Conservation (phyloP, 2,888 invertebrate species). For the Ichneumoninae sp. region DNA sequence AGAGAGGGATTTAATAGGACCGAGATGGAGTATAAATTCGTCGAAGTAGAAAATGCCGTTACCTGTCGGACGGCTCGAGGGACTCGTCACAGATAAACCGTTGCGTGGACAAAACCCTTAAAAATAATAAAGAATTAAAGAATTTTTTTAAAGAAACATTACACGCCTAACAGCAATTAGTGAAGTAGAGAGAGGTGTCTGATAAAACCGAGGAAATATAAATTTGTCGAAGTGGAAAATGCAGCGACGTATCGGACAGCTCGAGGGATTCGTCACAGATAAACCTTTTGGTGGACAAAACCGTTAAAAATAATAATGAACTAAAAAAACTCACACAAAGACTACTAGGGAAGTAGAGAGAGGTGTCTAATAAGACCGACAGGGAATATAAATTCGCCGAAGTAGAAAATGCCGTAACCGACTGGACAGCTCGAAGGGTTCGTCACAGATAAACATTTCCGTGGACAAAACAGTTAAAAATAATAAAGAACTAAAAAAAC, state of each 20-base stretch:
- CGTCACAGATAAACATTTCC: slow-evolving; percentile 51
- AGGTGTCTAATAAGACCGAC: not conserved
- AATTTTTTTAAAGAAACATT: slow-evolving; percentile 64
- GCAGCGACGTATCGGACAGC: not conserved
- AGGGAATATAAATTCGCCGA: not conserved
- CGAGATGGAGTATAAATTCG: not conserved
- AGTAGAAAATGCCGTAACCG: slow-evolving; percentile 3
- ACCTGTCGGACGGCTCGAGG: not conserved
- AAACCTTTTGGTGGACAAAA: slow-evolving; percentile 51
- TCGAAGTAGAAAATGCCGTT: slow-evolving; percentile 8
- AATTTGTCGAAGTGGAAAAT: slow-evolving; percentile 2
- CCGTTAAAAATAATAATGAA: slow-evolving; percentile 58
- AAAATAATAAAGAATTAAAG: slow-evolving; percentile 48
- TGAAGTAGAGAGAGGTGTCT: not conserved
- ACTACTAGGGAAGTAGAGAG: not conserved
- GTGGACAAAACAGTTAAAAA: slow-evolving; percentile 64
- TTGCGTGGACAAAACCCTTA: slow-evolving; percentile 55
- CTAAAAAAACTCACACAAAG: no score
- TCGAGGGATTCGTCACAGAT: not conserved
- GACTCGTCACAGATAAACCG: slow-evolving; percentile 39
- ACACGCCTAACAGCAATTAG: slow-evolving; percentile 50
- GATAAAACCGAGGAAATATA: not conserved
- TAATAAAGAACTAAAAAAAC: not conserved
- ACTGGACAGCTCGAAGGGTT: not conserved
- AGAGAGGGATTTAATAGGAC: not conserved